Conservation (phyloP, 2,888 invertebrate genomes). For the Amorpha juglandis region DNA sequence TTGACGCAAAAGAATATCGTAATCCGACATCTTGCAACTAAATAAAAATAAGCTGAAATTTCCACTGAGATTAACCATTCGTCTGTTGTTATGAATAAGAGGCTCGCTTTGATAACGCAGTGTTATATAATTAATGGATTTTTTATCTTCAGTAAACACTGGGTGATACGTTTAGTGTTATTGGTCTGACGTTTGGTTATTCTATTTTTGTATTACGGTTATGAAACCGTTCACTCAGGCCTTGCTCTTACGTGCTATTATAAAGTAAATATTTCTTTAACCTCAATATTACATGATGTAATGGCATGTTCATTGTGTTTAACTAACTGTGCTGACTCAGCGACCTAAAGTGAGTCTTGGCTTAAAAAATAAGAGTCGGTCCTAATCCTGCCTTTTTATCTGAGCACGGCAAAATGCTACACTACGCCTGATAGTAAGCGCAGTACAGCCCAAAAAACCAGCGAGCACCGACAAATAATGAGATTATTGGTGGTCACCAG, state of each 20-base stretch:
- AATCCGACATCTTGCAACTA: neutral
- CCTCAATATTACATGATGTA: slow-evolving; percentile 9
- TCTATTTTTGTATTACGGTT: slow-evolving; percentile 26
- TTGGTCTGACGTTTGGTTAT: slow-evolving; percentile 34
- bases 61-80: slow-evolving; percentile 6
- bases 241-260: slow-evolving; percentile 9
- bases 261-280: slow-evolving; percentile 20
- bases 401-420: too few relatives aligned
- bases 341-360: too few relatives aligned
- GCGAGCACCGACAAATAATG: too few relatives aligned
- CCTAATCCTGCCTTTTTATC: too few relatives aligned
- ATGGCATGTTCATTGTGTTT: neutral
- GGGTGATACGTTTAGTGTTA: slow-evolving; percentile 38
- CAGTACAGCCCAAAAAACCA: too few relatives aligned
- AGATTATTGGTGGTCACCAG: too few relatives aligned
- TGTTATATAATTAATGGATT: slow-evolving; percentile 43
- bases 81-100: slow-evolving; percentile 18
- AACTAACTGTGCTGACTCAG: neutral
- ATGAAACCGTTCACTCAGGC: slow-evolving; percentile 26
- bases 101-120: slow-evolving; percentile 32
- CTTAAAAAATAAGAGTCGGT: too few relatives aligned
- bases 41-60: slow-evolving; percentile 2
- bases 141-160: slow-evolving; percentile 39
- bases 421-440: too few relatives aligned
- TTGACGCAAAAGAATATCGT: neutral